phyloP scores from a whole-genome alignment of 2,113 vertebrate genomes.

The Colistium nudipinnis region DNA sequence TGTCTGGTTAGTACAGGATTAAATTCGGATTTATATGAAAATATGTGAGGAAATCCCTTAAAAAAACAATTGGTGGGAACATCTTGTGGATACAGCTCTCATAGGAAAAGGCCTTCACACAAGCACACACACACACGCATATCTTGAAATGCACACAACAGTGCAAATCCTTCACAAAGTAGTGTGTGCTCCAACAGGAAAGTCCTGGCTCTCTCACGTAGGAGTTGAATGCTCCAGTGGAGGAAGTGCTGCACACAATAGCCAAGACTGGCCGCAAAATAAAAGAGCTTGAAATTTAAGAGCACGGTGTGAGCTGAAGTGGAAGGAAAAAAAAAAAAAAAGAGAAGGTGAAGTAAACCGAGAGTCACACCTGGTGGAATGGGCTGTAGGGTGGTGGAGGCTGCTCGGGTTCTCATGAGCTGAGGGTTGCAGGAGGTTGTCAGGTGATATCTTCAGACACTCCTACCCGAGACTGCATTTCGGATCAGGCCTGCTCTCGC shows the following conservation, averaged over 20 bases:
- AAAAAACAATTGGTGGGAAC: conserved; percentile 10
- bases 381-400: conserved; percentile 35
- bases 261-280: conserved; percentile 63
- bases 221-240: conserved; percentile 42
- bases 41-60: no score
- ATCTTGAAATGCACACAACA: conserved; percentile 5
- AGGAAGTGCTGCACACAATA: conserved; percentile 74
- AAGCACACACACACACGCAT: neutral
- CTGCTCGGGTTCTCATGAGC: conserved; percentile 69
- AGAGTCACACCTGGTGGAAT: conserved; percentile 80
- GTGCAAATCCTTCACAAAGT: conserved; percentile 26
- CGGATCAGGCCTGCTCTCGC: conserved; percentile 19
- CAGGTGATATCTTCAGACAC: conserved; percentile 61
- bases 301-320: conserved; percentile 72
- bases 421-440: conserved; percentile 54
- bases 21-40: neutral
- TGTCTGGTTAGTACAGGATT: neutral
- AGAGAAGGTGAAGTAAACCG: conserved; percentile 49
- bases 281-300: conserved; percentile 80
- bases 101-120: neutral
- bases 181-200: conserved; percentile 34
- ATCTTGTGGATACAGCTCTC: conserved; percentile 2
- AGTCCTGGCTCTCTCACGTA: conserved; percentile 25
- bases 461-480: conserved; percentile 70
- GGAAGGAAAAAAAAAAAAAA: conserved; percentile 60